Percentiles rank a stretch among this genome's conserved stretches.
These are phyloP conservation scores for Sisyra terminalis DNA, from an alignment of 2,888 invertebrate species.

Conservation along the genomic window DNA sequence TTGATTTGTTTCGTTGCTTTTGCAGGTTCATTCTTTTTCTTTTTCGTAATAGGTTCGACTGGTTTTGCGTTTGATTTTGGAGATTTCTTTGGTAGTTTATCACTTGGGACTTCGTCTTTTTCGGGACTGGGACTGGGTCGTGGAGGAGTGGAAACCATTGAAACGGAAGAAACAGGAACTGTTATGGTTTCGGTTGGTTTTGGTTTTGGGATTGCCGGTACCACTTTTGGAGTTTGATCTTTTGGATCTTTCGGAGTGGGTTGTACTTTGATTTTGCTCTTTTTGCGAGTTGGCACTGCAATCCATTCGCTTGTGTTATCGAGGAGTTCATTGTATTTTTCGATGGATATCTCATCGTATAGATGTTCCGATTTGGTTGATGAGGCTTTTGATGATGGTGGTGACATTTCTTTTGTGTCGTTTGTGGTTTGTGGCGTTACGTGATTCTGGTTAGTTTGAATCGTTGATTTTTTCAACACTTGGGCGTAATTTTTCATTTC, in stretches of 20 bases:
- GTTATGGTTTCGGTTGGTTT: neutral
- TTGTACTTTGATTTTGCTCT: constrained; percentile 20
- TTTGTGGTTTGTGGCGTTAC: no score
- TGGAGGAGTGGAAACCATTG: no score
- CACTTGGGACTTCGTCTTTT: no score
- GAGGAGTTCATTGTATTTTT: no score
- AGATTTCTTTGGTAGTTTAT: no score
- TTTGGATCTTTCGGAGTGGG: neutral
- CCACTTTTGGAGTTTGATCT: neutral
- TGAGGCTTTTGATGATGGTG: no score
- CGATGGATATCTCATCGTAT: no score
- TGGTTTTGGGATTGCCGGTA: neutral
- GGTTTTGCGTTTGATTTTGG: neutral
- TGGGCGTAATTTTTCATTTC: neutral
- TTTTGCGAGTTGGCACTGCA: constrained; percentile 24
- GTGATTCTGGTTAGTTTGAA: no score
- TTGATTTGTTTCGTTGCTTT: neutral
- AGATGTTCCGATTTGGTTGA: no score
- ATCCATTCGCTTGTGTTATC: constrained; percentile 22
- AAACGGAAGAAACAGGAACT: no score
- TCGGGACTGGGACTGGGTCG: no score
- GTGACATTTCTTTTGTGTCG: no score
- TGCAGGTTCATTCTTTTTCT: neutral
- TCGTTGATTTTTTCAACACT: neutral
- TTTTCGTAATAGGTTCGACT: neutral